A percentile compares a stretch with the other conserved stretches of the same genome.
Conservation (phyloP, 1,140 invertebrate species). For the Homarus americanus region DNA sequence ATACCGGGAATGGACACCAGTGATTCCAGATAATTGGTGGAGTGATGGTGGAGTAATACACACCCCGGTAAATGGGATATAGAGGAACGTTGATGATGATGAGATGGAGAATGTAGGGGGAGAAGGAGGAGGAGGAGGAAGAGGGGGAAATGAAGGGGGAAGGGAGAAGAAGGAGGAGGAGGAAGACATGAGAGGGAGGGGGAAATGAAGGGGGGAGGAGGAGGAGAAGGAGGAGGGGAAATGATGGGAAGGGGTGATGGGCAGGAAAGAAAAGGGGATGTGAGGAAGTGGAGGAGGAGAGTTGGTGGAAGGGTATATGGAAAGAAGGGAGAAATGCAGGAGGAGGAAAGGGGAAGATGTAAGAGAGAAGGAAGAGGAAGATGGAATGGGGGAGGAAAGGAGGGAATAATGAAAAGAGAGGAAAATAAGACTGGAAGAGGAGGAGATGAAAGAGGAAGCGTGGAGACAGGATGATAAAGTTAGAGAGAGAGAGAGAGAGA, state of each 20-base stretch:
- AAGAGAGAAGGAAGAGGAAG: not conserved
- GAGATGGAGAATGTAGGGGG: not conserved
- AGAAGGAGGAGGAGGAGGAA: not conserved
- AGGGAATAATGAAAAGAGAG: no score
- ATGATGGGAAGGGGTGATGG: not conserved
- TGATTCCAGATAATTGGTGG: constrained; percentile 3
- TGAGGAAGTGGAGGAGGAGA: not conserved
- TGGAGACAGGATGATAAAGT: no score
- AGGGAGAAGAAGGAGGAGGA: not conserved
- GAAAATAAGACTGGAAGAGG: no score
- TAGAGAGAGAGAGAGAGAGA: not conserved
- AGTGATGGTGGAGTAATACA: not conserved
- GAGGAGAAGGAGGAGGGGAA: not conserved
- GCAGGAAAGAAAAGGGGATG: not conserved
- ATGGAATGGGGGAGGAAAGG: not conserved
- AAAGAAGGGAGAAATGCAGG: not conserved
- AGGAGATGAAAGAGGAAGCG: not conserved
- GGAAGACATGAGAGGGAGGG: not conserved
- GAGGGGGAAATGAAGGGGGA: not conserved
- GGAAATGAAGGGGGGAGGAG: not conserved
- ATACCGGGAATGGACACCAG: not conserved
- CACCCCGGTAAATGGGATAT: not conserved
- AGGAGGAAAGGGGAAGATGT: not conserved
- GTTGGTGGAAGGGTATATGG: not conserved
- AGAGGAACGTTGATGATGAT: constrained; percentile 9